Evolutionary conservation across 1,140 invertebrate species (phyloP), one percentile per base, ranked within the genome.

Genomic region (Delia radicum): DNA sequence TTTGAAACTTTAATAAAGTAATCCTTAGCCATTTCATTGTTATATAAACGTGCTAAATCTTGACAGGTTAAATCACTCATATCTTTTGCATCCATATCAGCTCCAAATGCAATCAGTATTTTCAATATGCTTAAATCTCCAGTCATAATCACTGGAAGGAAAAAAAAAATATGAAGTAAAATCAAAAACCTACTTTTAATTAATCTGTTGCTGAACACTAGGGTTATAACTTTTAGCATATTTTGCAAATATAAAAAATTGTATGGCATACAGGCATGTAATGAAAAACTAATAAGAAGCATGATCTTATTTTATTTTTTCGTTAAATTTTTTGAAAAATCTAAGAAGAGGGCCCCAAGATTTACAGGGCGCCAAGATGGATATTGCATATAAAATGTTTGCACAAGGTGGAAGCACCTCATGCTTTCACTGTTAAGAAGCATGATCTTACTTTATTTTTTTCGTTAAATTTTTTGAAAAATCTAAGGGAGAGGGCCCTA

Each of bases 41-140:
- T 72, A 77, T 82, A 85, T 33, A 85, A 79, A 18, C 79, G 76
- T 0, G 83, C 83, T 77, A 85, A 80, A 74, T 85, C 80, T 42
- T 63, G 67, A 76, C 83, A 82, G 61, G 67, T 82, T 63, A 80
- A 80, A 8, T 80, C 79, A 6, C 81, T 48, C 8, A 76, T 79
- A 74, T 85, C 83, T 62, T 74, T 12, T 12, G 80, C 79, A 13
- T 63, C 63, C 33, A 82, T 42, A 71, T 85, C 78, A 3, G 83
- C 83, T 3, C 83, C 83, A 26, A 82, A 79, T 21, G 77, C 77
- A 28, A 85, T 78, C 21, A 85, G 73, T 2, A 84, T 75, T 77
- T 85, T 85, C n/a, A 85, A 77, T 46, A 85, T 77, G 75, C 79
- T 79, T 73, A 84, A 42, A 74, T 78, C 74, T 6, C 82, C 78